phyloP scores from a whole-genome alignment of 1,140 invertebrate species.

The Heliconius eleuchia region DNA sequence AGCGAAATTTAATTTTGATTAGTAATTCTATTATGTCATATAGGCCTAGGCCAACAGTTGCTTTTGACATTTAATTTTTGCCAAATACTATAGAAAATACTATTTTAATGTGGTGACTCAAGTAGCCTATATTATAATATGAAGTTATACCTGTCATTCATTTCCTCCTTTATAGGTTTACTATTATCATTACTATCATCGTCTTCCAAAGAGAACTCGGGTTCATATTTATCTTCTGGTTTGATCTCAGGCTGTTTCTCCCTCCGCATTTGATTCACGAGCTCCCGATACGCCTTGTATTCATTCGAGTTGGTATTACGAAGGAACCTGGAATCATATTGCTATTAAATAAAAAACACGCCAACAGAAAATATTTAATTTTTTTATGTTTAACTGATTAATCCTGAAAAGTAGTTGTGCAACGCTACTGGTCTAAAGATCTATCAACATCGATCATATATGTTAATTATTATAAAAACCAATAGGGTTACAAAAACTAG shows the following conservation, averaged over 20 bases:
- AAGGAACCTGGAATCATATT: conserved; percentile 72
- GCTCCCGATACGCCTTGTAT: conserved; percentile 74
- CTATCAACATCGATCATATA: not conserved
- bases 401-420: conserved; percentile 48
- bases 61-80: too few relatives aligned
- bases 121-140: not conserved
- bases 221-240: conserved; percentile 78
- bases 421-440: not conserved
- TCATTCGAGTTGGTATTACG: conserved; percentile 73
- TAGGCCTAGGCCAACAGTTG: too few relatives aligned
- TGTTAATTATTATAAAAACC: not conserved
- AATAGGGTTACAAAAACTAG: conserved; percentile 1
- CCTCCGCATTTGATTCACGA: conserved; percentile 60
- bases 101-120: too few relatives aligned
- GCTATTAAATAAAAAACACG: conserved; percentile 34
- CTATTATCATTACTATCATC: conserved; percentile 68
- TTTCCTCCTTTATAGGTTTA: conserved; percentile 56
- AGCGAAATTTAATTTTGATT: too few relatives aligned
- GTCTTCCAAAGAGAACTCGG: conserved; percentile 76
- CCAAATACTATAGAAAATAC: too few relatives aligned
- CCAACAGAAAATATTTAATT: conserved; percentile 37
- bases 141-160: conserved; percentile 49
- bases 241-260: conserved; percentile 68
- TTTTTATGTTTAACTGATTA: conserved; percentile 1
- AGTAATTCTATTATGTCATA: too few relatives aligned